These are phyloP conservation scores for Synanthedon andrenaeformis DNA, from an alignment of 2,888 invertebrate genomes.

Conservation along the genomic window DNA sequence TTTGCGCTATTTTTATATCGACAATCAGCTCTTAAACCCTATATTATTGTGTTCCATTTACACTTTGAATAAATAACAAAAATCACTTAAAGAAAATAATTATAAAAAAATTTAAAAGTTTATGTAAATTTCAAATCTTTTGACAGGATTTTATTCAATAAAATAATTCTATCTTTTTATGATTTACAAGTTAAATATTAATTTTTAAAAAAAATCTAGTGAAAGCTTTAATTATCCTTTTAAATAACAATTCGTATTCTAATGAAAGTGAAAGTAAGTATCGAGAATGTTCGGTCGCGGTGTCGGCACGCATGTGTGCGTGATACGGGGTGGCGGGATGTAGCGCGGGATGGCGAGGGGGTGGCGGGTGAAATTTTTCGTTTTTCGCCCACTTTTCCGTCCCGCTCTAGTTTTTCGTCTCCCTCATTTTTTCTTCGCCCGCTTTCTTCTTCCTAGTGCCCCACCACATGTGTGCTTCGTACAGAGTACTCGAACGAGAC, in stretches of 20 bases:
- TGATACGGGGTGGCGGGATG: slow-evolving; percentile 37
- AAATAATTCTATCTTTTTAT: no score
- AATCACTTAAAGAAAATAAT: no score
- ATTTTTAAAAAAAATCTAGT: no score
- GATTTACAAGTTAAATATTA: no score
- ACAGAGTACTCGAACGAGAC: slow-evolving; percentile 23
- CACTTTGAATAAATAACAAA: no score
- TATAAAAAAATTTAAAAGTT: no score
- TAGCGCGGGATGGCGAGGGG: slow-evolving; percentile 22
- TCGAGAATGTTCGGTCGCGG: slow-evolving; percentile 25
- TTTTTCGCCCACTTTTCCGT: slow-evolving; percentile 71
- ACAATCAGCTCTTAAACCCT: no score
- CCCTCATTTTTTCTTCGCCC: slow-evolving; percentile 70
- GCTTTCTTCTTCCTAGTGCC: slow-evolving; percentile 68
- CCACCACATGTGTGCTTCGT: slow-evolving; percentile 67
- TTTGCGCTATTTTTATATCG: slow-evolving; percentile 13
- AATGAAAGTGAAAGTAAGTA: slow-evolving; percentile 34
- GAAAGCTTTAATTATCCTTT: no score
- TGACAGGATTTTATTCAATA: no score
- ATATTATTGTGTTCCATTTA: no score
- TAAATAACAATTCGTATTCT: not conserved
- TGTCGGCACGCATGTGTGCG: slow-evolving; percentile 50
- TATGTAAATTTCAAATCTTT: no score
- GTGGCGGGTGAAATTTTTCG: slow-evolving; percentile 64
- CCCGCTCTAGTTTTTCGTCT: slow-evolving; percentile 70